These are phyloP conservation scores for Dexiosoma caninum DNA, from an alignment of 2,888 invertebrate species.

Conservation along the genomic window DNA sequence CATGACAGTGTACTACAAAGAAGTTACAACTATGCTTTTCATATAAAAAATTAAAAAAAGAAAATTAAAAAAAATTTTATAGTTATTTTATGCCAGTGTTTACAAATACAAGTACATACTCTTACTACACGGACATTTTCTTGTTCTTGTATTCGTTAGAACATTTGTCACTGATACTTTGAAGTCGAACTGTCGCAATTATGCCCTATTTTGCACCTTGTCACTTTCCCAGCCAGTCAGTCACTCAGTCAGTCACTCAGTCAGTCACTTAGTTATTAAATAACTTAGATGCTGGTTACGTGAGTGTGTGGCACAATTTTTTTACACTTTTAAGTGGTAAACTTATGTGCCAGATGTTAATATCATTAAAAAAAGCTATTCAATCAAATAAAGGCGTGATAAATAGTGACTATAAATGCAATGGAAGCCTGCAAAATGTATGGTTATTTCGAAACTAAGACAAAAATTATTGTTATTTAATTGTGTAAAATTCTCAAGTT, in stretches of 20 bases:
- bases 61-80: neutral
- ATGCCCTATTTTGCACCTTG: slow-evolving; percentile 62
- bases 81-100: slow-evolving; percentile 3
- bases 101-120: too few species aligned
- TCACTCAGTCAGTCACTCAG: slow-evolving; percentile 14
- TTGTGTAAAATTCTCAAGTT: neutral
- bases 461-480: slow-evolving; percentile 6
- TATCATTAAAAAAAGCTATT: slow-evolving; percentile 42
- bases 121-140: slow-evolving; percentile 19
- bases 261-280: slow-evolving; percentile 27
- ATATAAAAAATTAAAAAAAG: neutral
- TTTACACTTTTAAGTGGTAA: neutral
- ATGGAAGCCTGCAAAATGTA: slow-evolving; percentile 15
- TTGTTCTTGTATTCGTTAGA: neutral
- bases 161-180: slow-evolving; percentile 4
- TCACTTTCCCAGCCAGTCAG: slow-evolving; percentile 46
- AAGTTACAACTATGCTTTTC: slow-evolving; percentile 16
- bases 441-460: too few species aligned
- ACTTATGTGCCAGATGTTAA: slow-evolving; percentile 57
- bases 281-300: slow-evolving; percentile 40
- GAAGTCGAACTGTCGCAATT: slow-evolving; percentile 55
- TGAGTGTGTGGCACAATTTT: slow-evolving; percentile 16
- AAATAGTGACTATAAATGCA: slow-evolving; percentile 44
- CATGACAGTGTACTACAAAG: slow-evolving; percentile 50
- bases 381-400: slow-evolving; percentile 64